A percentile compares a stretch with the other conserved stretches of the same genome.
phyloP scores from a whole-genome alignment of 2,797 vertebrate genomes.

The Halcyon chelicuti region DNA sequence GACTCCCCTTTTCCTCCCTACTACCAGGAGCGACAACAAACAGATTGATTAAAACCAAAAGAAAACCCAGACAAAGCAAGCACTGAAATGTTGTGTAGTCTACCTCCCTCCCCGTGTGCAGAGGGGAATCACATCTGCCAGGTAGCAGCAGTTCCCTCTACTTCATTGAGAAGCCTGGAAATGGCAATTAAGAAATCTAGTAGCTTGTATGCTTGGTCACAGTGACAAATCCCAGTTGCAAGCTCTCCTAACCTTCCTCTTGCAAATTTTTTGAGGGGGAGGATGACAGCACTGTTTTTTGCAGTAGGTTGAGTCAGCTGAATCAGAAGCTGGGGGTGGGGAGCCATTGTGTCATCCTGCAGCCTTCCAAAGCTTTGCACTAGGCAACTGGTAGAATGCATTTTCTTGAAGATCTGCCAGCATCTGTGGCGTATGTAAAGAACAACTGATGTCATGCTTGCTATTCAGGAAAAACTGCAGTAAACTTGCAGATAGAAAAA shows the following conservation, averaged over 20 bases:
- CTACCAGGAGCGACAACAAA: not conserved
- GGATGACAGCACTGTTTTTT: not conserved
- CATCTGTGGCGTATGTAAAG: not conserved
- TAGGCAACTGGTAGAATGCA: not conserved
- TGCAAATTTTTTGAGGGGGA: not conserved
- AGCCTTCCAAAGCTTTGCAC: not conserved
- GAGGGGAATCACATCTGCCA: not conserved
- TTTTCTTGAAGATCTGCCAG: not conserved
- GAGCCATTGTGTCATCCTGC: not conserved
- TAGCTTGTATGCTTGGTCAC: not conserved
- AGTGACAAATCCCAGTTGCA: not conserved
- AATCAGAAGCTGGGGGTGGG: not conserved
- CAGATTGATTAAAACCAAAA: not conserved
- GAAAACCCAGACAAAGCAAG: not conserved
- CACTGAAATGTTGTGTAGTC: not conserved
- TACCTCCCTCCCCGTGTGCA: not conserved
- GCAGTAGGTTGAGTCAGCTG: not conserved
- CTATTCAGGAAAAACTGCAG: not conserved
- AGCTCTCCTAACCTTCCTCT: not conserved
- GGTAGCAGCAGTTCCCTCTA: not conserved
- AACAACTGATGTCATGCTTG: not conserved
- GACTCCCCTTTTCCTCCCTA: not conserved
- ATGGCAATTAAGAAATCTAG: not conserved
- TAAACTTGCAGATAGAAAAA: not conserved
- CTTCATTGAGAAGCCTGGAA: not conserved